Conservation (phyloP, 1,140 invertebrate genomes). For the Lasioglossum baleicum region DNA sequence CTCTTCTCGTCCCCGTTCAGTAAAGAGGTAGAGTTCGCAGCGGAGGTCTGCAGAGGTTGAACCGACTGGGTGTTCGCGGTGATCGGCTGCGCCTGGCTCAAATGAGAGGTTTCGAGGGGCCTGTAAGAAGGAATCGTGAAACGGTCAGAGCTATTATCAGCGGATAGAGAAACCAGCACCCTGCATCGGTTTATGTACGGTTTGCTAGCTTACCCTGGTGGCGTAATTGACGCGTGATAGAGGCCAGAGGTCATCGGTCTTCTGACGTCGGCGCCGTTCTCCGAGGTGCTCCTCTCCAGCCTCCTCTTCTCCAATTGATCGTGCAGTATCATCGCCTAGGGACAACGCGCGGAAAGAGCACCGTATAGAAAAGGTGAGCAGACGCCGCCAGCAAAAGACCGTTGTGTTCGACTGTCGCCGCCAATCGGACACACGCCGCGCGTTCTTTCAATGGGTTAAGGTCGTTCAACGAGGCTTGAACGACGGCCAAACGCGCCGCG, state of each 20-base stretch:
- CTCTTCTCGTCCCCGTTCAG: slow-evolving; percentile 85
- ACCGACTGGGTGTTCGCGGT: slow-evolving; percentile 64
- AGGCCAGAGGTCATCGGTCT: slow-evolving; percentile 69
- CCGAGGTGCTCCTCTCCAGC: slow-evolving; percentile 73
- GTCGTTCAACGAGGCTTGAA: slow-evolving; percentile 61
- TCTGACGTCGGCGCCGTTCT: slow-evolving; percentile 71
- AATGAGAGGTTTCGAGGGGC: slow-evolving; percentile 70
- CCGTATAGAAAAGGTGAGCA: too few species aligned
- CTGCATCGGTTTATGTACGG: slow-evolving; percentile 25
- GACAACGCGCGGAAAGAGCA: background rate
- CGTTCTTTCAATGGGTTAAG: slow-evolving; percentile 65
- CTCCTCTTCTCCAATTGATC: slow-evolving; percentile 75
- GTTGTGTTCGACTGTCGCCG: too few species aligned
- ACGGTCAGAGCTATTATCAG: slow-evolving; percentile 44
- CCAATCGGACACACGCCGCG: background rate
- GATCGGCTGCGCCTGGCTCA: slow-evolving; percentile 62
- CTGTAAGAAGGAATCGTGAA: slow-evolving; percentile 63
- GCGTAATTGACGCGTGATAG: slow-evolving; percentile 73
- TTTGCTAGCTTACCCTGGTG: slow-evolving; percentile 70
- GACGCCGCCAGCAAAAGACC: too few species aligned
- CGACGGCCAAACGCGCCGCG: slow-evolving; percentile 59
- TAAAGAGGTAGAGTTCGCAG: slow-evolving; percentile 72
- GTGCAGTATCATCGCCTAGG: slow-evolving; percentile 75
- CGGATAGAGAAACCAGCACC: too few species aligned
- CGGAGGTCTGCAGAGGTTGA: slow-evolving; percentile 64